These are phyloP conservation scores for Vimba vimba DNA, from an alignment of 2,113 vertebrate species.

Conservation along the genomic window DNA sequence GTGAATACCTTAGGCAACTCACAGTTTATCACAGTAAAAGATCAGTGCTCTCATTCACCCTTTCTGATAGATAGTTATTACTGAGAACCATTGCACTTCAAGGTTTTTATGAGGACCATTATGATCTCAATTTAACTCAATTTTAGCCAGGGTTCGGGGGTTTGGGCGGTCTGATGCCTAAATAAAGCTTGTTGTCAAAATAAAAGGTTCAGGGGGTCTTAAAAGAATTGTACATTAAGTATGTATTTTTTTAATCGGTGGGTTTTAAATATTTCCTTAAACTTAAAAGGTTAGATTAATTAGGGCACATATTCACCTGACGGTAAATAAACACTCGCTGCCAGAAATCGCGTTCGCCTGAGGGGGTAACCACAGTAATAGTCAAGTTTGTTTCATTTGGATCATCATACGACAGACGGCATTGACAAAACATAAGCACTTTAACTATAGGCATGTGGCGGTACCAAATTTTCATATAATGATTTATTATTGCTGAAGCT, in stretches of 20 bases:
- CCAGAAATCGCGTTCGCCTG: not conserved
- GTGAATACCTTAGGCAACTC: not conserved
- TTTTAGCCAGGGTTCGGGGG: not conserved
- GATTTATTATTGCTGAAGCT: too few relatives aligned
- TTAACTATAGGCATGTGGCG: too few relatives aligned
- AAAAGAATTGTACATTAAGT: not conserved
- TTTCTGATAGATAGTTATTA: too few relatives aligned
- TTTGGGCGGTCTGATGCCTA: not conserved
- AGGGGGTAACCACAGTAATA: not conserved
- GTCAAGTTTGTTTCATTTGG: not conserved
- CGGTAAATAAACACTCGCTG: not conserved
- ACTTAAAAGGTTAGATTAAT: not conserved
- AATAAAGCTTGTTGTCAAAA: not conserved
- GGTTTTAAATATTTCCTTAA: not conserved
- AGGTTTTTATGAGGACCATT: not conserved
- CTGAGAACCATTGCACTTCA: not conserved
- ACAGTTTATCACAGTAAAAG: not conserved
- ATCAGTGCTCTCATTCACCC: too few relatives aligned
- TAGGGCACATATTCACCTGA: not conserved
- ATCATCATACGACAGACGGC: not conserved
- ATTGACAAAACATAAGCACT: not conserved
- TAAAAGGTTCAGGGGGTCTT: not conserved
- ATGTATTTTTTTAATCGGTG: not conserved
- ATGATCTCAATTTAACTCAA: not conserved
- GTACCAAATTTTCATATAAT: too few relatives aligned